A percentile compares a stretch with the other conserved stretches of the same genome.
Conservation (phyloP, 2,113 vertebrate genomes). For the Hemicordylus capensis region DNA sequence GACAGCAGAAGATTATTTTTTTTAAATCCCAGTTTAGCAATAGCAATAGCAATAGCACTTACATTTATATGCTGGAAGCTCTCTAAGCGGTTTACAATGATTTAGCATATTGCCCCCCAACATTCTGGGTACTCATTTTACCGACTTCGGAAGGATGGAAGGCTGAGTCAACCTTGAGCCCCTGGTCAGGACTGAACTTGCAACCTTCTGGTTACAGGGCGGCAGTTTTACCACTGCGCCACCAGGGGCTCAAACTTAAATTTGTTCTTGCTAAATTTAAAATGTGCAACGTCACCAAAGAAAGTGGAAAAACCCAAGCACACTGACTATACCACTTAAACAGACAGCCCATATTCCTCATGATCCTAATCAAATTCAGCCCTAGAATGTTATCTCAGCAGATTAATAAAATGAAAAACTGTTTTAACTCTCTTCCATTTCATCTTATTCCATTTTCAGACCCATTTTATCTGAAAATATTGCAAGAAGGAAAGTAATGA, state of each 20-base stretch:
- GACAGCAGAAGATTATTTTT: not conserved
- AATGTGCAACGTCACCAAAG: not conserved
- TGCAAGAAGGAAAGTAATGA: not conserved
- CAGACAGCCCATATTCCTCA: not conserved
- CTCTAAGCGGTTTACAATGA: too few relatives aligned
- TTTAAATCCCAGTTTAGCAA: too few relatives aligned
- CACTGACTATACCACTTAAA: constrained; percentile 13
- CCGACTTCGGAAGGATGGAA: too few relatives aligned
- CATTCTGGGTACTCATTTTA: too few relatives aligned
- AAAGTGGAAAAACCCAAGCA: not conserved
- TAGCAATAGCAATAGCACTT: too few relatives aligned
- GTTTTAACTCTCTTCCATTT: constrained; percentile 16
- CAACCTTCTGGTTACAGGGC: too few relatives aligned
- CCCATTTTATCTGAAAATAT: not conserved
- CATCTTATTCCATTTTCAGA: too few relatives aligned
- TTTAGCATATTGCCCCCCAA: too few relatives aligned
- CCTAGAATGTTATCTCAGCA: not conserved
- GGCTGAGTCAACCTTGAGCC: too few relatives aligned
- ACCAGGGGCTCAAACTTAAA: not conserved
- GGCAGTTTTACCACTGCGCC: too few relatives aligned
- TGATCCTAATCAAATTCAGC: not conserved
- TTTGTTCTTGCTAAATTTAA: constrained; percentile 33
- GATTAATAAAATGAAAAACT: constrained; percentile 30
- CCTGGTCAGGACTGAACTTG: too few relatives aligned
- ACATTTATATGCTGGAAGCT: too few relatives aligned